Conservation (phyloP, 1,140 invertebrate species). For the Drosophila serrata region DNA sequence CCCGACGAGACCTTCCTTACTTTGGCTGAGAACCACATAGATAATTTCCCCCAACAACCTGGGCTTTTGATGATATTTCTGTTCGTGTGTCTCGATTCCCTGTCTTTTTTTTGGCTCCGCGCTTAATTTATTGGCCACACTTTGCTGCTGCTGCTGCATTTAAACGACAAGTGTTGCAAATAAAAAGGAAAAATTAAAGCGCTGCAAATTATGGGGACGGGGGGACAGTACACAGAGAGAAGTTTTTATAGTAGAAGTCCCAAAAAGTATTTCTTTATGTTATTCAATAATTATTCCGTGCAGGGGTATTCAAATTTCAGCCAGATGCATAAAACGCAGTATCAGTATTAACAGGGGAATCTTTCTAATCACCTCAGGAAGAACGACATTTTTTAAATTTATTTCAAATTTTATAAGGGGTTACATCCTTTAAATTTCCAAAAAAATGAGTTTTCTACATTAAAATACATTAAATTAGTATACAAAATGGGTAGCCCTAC, state of each 20-base stretch:
- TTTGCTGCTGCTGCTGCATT: constrained; percentile 69
- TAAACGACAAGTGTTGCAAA: constrained; percentile 83
- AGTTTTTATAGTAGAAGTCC: neutral
- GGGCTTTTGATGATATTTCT: constrained; percentile 49
- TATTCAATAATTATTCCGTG: no score
- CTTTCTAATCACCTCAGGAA: no score
- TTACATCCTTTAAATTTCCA: no score
- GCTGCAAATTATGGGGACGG: constrained; percentile 66
- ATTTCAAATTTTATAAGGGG: no score
- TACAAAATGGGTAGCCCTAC: no score
- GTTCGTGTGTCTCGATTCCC: constrained; percentile 18
- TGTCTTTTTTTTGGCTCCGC: constrained; percentile 48
- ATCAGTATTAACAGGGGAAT: no score
- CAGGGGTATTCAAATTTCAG: no score
- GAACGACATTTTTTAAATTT: no score
- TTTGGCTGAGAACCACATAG: constrained; percentile 62
- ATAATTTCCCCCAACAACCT: constrained; percentile 64
- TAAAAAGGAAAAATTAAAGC: constrained; percentile 82
- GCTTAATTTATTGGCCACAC: constrained; percentile 82
- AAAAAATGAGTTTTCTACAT: no score
- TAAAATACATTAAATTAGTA: no score
- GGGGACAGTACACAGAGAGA: neutral
- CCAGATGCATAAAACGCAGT: no score
- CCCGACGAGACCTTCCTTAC: constrained; percentile 5
- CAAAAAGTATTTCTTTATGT: no score